These are phyloP conservation scores for Eptesicus fuscus DNA, from an alignment of 2,113 vertebrate species.

Conservation along the genomic window DNA sequence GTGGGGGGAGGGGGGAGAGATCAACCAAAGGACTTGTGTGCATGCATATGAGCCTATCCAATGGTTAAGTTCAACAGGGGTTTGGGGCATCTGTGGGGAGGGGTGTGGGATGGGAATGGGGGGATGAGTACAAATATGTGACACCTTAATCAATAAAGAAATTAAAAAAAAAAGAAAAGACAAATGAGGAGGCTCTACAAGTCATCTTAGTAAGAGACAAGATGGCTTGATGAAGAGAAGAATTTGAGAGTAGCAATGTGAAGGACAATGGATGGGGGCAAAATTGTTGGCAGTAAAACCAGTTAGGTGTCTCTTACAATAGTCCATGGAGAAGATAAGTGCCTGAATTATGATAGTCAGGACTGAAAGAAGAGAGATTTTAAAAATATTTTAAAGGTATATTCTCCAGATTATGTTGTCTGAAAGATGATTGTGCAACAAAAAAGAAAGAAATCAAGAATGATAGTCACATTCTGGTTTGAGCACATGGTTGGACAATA, in stretches of 20 bases:
- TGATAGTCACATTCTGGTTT: background rate
- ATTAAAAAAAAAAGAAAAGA: too few relatives aligned
- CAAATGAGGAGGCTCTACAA: background rate
- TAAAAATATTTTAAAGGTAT: background rate
- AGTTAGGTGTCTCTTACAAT: background rate
- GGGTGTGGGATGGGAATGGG: too few relatives aligned
- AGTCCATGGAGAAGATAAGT: background rate
- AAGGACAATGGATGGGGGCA: background rate
- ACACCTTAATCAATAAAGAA: too few relatives aligned
- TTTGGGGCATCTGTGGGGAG: too few relatives aligned
- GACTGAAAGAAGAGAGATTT: background rate
- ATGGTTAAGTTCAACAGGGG: too few relatives aligned
- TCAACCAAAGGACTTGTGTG: too few relatives aligned
- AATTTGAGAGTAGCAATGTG: background rate
- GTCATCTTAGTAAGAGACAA: background rate
- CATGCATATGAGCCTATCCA: too few relatives aligned
- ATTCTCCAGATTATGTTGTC: background rate
- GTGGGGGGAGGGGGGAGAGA: too few relatives aligned
- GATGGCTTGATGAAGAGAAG: background rate
- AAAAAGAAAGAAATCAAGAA: background rate
- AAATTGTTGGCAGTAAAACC: background rate
- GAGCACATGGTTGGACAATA: background rate
- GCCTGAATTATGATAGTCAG: background rate
- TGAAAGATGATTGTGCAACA: background rate
- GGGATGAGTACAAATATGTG: too few relatives aligned